Base-by-base conservation (phyloP, 2,888 invertebrate genomes). In the Cartodere bifasciata region DNA sequence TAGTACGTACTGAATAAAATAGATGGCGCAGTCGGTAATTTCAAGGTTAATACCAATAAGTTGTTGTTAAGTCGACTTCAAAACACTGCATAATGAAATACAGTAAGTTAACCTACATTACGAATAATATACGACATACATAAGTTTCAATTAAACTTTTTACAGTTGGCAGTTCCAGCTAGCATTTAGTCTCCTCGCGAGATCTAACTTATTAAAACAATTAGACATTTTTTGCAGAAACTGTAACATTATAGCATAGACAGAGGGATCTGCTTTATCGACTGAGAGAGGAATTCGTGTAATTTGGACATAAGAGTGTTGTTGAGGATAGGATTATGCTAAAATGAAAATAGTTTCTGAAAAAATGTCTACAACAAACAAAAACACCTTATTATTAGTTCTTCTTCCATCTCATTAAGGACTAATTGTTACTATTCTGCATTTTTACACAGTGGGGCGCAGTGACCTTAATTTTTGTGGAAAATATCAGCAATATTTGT, bases 91-190 rank as follows among this genome's bases (percentile, higher is more conserved):
- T 47, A 42, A 49, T 48, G 50, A 54, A 47, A 47, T 53, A 52
- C 47, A 48, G 49, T 52, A 35, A 46, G 44, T 46, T 31, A 54
- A 55, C 55, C 52, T 56, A 56, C 55, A 48, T 46, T 42, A 41
- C 39, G 44, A 36, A 47, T 48, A 49, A 47, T 41, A 53, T 52
- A 55, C 48, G 55, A 57, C 57, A 54, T 58, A 59, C 58, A 56
- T 52, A 48, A 48, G 45, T 50, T 52, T 47, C 7, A 6, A 43
- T 45, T 47, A 52, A 55, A 57, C 56, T 59, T 60, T 60, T 56
- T 60, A 59, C 58, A 58, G 53, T 55, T 61, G 60, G 60, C 60
- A 61, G 60, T 61, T 55, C 60, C 56, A 56, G 58, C 60, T 59
- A 61, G 60, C 60, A 54, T 53, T 47, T 52, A 54, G 50, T 53